These are phyloP conservation scores for Caloenas nicobarica DNA, from an alignment of 2,113 vertebrate species.

Conservation along the genomic window DNA sequence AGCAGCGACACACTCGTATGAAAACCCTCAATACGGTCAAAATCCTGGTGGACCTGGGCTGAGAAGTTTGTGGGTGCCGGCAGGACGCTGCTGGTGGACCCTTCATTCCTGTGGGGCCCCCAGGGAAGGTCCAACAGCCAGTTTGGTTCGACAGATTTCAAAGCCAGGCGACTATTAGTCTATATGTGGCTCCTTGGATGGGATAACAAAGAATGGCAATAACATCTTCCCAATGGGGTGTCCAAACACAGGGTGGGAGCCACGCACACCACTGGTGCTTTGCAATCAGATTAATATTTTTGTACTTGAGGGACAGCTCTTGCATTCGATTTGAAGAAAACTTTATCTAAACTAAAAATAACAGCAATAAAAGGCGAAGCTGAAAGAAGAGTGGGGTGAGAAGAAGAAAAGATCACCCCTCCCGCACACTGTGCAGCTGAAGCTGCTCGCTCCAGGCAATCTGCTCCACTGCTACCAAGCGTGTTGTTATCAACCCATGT, in stretches of 20 bases:
- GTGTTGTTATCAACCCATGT: background rate
- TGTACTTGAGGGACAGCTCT: background rate
- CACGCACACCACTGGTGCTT: background rate
- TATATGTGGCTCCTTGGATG: rapidly evolving
- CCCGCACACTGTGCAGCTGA: background rate
- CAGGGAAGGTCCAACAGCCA: background rate
- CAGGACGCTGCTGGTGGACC: background rate
- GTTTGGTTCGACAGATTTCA: background rate
- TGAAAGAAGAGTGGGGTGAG: background rate
- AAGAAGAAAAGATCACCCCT: background rate
- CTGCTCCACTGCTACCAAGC: background rate
- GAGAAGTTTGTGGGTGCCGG: background rate
- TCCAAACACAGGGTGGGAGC: background rate
- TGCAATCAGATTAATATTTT: background rate
- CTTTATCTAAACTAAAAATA: background rate
- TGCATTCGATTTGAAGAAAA: background rate
- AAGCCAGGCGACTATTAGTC: background rate
- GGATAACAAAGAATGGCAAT: background rate
- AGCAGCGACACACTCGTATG: rapidly evolving
- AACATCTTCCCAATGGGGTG: rapidly evolving
- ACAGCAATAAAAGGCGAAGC: background rate
- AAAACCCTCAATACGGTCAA: background rate
- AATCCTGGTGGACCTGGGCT: background rate
- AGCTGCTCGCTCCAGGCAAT: background rate
- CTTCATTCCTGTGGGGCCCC: background rate